These are phyloP conservation scores for Tyrophagus putrescentiae DNA, from an alignment of 1,140 invertebrate genomes.

Conservation along the genomic window DNA sequence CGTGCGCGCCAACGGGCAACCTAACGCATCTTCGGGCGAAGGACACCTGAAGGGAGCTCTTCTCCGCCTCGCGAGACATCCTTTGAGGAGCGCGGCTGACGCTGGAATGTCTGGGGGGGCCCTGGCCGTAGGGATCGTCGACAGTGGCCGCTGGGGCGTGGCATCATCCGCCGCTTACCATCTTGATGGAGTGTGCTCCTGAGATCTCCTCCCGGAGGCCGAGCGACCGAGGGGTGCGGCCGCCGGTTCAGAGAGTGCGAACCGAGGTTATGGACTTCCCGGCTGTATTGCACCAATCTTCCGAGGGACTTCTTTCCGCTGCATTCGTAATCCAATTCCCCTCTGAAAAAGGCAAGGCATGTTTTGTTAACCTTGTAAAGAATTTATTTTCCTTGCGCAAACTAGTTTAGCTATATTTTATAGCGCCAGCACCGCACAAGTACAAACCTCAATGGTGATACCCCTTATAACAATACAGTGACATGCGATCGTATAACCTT, in stretches of 20 bases:
- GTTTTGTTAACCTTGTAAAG: neutral
- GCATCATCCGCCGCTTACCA: slow-evolving; percentile 82
- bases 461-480: too few relatives aligned
- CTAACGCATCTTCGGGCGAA: slow-evolving; percentile 78
- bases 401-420: neutral
- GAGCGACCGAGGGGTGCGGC: slow-evolving; percentile 57
- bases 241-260: slow-evolving; percentile 67
- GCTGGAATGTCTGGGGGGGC: slow-evolving; percentile 72
- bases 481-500: neutral
- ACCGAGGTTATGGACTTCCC: slow-evolving; percentile 85
- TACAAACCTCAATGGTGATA: too few relatives aligned
- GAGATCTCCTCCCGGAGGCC: slow-evolving; percentile 62
- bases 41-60: slow-evolving; percentile 54
- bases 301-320: slow-evolving; percentile 56
- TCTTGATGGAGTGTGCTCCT: slow-evolving; percentile 60
- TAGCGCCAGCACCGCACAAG: neutral
- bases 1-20: slow-evolving; percentile 44
- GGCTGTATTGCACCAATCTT: slow-evolving; percentile 39
- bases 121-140: slow-evolving; percentile 55
- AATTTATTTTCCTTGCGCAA: neutral
- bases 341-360: neutral
- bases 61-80: slow-evolving; percentile 64
- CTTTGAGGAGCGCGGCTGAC: slow-evolving; percentile 62
- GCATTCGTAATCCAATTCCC: slow-evolving; percentile 79
- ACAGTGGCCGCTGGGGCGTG: slow-evolving; percentile 52